Conservation (phyloP, 2,888 invertebrate genomes). For the Perdita meconis region DNA sequence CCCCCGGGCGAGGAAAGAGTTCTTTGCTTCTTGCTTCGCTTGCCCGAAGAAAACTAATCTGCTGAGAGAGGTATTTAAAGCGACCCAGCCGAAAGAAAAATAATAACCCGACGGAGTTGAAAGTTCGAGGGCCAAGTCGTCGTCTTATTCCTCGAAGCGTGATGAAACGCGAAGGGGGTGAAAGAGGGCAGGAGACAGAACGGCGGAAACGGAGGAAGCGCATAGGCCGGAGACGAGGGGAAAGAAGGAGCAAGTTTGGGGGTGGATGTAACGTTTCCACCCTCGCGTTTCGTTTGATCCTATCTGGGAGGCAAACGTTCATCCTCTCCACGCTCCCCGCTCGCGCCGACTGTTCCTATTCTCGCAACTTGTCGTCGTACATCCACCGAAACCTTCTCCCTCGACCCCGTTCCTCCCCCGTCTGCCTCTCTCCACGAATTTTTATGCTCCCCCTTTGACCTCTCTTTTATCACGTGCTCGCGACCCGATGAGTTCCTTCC, state of each 20-base stretch:
- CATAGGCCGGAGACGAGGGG: slow-evolving; percentile 25
- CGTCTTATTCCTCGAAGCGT: slow-evolving; percentile 18
- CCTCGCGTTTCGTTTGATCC: slow-evolving; percentile 65
- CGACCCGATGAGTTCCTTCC: slow-evolving; percentile 16
- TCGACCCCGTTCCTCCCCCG: slow-evolving; percentile 14
- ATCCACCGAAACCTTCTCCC: slow-evolving; percentile 21
- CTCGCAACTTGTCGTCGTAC: slow-evolving; percentile 45
- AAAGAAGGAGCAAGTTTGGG: slow-evolving; percentile 40
- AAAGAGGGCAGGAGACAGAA: slow-evolving; percentile 14
- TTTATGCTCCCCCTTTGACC: slow-evolving; percentile 9
- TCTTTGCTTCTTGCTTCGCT: too few species aligned
- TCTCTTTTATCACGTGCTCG: slow-evolving; percentile 34
- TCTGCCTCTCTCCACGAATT: slow-evolving; percentile 14
- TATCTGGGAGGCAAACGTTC: slow-evolving; percentile 55
- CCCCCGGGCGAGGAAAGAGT: too few species aligned
- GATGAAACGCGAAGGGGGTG: slow-evolving; percentile 28
- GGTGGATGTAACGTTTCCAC: slow-evolving; percentile 57
- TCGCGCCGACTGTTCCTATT: slow-evolving; percentile 37
- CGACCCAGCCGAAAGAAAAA: slow-evolving; percentile 11
- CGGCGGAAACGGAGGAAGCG: slow-evolving; percentile 36
- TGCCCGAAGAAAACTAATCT: too few species aligned
- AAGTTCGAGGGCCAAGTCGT: slow-evolving; percentile 31
- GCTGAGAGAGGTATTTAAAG: not conserved
- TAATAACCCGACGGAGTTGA: slow-evolving; percentile 43
- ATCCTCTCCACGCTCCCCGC: slow-evolving; percentile 40